Conservation (phyloP, 2,113 vertebrate species). For the Cryptotis parvus region DNA sequence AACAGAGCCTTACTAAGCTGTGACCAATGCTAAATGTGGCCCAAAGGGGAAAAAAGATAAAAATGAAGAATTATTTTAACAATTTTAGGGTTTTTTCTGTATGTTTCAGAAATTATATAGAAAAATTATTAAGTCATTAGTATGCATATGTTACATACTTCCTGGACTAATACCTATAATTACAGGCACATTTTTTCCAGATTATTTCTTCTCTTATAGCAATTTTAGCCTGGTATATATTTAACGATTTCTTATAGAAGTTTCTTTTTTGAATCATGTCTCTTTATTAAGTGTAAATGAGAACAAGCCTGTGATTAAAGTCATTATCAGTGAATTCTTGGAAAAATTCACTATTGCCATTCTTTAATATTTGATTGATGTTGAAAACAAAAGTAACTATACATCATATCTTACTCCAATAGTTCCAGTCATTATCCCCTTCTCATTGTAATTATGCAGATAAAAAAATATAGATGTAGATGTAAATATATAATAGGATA, state of each 20-base stretch:
- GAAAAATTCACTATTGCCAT: neutral
- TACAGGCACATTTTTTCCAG: neutral
- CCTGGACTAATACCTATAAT: slow-evolving; percentile 1
- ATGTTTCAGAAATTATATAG: slow-evolving; percentile 47
- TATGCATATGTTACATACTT: neutral
- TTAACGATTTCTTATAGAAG: neutral
- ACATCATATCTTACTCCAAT: neutral
- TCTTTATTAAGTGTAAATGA: neutral
- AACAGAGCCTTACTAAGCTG: too few species aligned
- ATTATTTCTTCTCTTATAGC: neutral
- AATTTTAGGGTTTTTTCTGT: slow-evolving; percentile 17
- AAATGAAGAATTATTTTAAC: slow-evolving; percentile 49
- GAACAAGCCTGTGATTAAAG: neutral
- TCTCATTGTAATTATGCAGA: neutral
- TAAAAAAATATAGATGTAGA: neutral
- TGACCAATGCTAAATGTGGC: too few species aligned
- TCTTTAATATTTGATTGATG: neutral
- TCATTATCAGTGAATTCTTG: neutral
- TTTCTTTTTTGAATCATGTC: neutral
- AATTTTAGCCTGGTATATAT: slow-evolving; percentile 5
- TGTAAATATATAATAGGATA: neutral
- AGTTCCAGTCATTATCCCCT: neutral
- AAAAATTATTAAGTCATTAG: slow-evolving; percentile 42
- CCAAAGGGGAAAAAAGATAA: too few species aligned
- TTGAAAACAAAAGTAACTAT: neutral